Base-by-base conservation (phyloP, 2,797 vertebrate genomes). In the Chlorospingus semifuscus region DNA sequence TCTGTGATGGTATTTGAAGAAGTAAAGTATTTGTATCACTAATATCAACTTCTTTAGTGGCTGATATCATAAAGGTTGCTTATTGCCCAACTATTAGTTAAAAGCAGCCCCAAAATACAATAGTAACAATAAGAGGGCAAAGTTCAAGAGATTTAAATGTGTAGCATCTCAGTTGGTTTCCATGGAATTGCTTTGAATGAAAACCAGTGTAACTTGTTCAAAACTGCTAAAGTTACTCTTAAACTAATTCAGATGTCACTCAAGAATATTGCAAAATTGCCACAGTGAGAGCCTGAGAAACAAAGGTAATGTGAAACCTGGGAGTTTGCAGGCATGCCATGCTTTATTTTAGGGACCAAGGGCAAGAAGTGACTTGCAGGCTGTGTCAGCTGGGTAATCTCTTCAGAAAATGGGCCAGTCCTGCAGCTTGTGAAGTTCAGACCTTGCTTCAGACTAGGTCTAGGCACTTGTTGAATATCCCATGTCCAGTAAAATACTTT, bases 331-430 rank as follows among this genome's bases (percentile, higher is more conserved):
- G 64, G 61, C 82, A 86, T 0, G 0, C 39, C 0, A 1, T 11
- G 44, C 59, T 87, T 76, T 71, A 68, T 72, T 87, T 85, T 65
- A 81, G 76, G 64, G 74, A 59, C 16, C 41, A 55, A 29, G 34
- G 52, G n/a, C 91, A 94, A 95, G 89, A 86, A 92, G 36, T 49
- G 87, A 78, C 89, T 93, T 81, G 93, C 61, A 83, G 76, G 19
- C 37, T 39, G 42, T 61, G 42, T 83, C 55, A 72, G 26, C 24
- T 79, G 56, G 36, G 10, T 42, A 53, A 44, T 66, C 21, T 77
- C 37, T 77, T 46, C 30, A 41, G 75, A 71, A 70, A 42, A 39
- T 23, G 29, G n/a, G 29, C 29, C 49, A 55, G 65, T n/a, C n/a
- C 42, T 56, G 65, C 81, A 68, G 72, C 44, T 71, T 92, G 39